Evolutionary conservation across 2,797 vertebrate genomes (phyloP).

Genomic region (Babyrousa celebensis): DNA sequence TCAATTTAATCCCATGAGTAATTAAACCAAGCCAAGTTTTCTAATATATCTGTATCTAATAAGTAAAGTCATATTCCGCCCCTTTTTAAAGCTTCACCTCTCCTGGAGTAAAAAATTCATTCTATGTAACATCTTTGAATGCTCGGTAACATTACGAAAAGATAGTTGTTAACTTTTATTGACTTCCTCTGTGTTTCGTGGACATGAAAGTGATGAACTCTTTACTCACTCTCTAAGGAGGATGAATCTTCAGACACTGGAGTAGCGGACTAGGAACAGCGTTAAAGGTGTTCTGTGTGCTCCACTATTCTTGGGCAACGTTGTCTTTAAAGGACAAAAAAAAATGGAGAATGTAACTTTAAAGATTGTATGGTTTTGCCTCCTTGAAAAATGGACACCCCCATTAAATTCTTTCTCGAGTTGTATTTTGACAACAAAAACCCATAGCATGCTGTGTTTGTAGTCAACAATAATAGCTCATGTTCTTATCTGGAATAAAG

Average conservation of each 20-base stretch:
- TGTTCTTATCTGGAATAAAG: background rate
- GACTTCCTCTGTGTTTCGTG: background rate
- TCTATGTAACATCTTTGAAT: background rate
- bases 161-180: background rate
- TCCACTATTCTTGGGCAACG: background rate
- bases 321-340: constrained; percentile 10
- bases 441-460: background rate
- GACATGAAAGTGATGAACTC: background rate
- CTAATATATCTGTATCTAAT: background rate
- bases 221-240: background rate
- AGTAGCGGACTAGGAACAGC: background rate
- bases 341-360: background rate
- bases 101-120: background rate
- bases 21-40: background rate
- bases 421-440: constrained; percentile 60
- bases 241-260: background rate
- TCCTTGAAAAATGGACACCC: background rate
- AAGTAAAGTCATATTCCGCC: background rate
- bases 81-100: background rate
- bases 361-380: background rate
- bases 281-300: background rate
- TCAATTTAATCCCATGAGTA: background rate
- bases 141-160: background rate
- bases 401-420: constrained; percentile 22
- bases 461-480: constrained; percentile 1